phyloP scores from a whole-genome alignment of 1,140 invertebrate species.

The Propsilocerus akamusi region DNA sequence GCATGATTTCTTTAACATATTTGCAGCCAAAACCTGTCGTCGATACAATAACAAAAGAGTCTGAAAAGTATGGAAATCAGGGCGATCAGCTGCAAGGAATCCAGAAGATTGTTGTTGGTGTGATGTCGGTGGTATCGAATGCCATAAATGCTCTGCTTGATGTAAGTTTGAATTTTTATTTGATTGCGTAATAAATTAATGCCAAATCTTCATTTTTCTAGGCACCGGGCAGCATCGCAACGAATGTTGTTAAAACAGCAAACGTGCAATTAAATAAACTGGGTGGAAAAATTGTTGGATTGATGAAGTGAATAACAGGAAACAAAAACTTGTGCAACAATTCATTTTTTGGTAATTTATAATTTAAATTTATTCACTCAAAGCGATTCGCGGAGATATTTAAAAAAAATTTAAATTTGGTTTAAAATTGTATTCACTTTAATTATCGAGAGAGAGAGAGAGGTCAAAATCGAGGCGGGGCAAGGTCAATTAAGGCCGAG shows the following conservation, averaged over 20 bases:
- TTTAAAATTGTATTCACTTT: neutral
- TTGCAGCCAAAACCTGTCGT: conserved; percentile 30
- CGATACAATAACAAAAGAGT: conserved; percentile 29
- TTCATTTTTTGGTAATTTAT: neutral
- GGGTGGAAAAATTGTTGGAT: conserved; percentile 31
- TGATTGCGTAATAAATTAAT: conserved; percentile 6
- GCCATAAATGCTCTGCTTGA: conserved; percentile 28
- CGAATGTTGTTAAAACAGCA: conserved; percentile 26
- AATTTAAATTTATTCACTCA: conserved; percentile 1
- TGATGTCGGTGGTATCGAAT: conserved; percentile 33
- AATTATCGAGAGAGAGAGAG: neutral
- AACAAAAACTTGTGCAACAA: conserved; percentile 4
- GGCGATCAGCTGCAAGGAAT: conserved; percentile 30
- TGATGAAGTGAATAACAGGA: conserved; percentile 10
- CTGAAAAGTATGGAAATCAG: conserved; percentile 38
- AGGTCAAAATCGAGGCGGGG: neutral
- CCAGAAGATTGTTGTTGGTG: conserved; percentile 28
- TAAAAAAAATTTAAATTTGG: neutral
- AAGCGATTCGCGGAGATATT: neutral
- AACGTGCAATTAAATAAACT: conserved; percentile 31
- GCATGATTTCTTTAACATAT: conserved; percentile 5
- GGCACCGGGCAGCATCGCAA: conserved; percentile 27
- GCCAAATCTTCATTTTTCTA: conserved; percentile 11
- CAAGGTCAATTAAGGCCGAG: too few relatives aligned
- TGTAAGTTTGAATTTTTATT: conserved; percentile 22